Base-by-base conservation (phyloP, 2,113 vertebrate species). In the Apodemus speciosus region DNA sequence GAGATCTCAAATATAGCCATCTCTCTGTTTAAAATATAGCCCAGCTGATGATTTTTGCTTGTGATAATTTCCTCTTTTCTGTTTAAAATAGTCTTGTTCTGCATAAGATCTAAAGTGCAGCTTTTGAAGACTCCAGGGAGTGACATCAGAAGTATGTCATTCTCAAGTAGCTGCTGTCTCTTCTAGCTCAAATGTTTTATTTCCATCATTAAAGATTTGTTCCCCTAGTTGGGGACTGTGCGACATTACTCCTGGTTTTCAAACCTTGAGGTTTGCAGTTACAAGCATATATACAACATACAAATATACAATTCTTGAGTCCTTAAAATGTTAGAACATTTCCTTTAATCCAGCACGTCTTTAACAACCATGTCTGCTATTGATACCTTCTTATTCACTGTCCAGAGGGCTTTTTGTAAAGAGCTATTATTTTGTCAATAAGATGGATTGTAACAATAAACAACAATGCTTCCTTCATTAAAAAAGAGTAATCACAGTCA, bases 71-170 rank as follows among this genome's bases (percentile, higher is more conserved):
- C 88, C 9, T 35, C 3, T 85, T 84, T 87, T 32, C 25, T 13
- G 13, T 35, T 64, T 94, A 85, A 92, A 91, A 92, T 86, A 86
- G 84, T 87, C 35, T 66, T 56, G 85, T 85, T 88, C 66, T 15
- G 38, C 4, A 71, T 80, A 85, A 88, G 43, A 85, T 62, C 64
- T 90, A 81, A 88, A 73, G 4, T 40, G 25, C 87, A 62, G 35
- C 49, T 58, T 85, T 75, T 58, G 75, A 88, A 90, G 43, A 6
- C 51, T 81, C n/a, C 75, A 13, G 72, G 56, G 73, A 90, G 58
- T 91, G 53, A 81, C 60, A 79, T 35, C 69, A 72, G 32, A 94
- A 15, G 30, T 79, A 46, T 46, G 43, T 6, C 43, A 46, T 87
- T 71, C 60, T 25, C 38, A 83, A 88, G 49, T n/a, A 87, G 38